Conservation (phyloP, 2,888 invertebrate genomes). For the Deroplatys truncata region DNA sequence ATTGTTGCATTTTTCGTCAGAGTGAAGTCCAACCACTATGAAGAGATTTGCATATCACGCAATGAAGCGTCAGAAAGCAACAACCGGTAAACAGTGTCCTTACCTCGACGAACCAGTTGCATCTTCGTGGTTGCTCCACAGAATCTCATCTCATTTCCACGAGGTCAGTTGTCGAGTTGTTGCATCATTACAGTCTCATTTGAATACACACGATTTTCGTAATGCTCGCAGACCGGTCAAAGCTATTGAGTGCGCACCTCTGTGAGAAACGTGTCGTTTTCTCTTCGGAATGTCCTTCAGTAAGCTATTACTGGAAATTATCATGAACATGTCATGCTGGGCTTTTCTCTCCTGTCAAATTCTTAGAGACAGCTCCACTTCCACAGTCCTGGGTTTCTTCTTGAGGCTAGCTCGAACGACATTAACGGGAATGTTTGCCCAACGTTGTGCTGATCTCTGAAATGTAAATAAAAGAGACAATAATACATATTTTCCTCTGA, state of each 20-base stretch:
- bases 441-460: background rate
- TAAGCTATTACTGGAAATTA: background rate
- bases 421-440: background rate
- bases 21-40: no score
- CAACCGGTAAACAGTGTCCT: no score
- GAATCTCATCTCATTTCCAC: background rate
- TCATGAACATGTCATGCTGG: background rate
- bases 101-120: background rate
- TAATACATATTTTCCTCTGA: no score
- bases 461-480: no score
- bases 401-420: background rate
- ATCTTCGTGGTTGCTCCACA: background rate
- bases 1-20: no score
- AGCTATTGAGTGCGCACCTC: background rate
- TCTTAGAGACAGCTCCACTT: background rate
- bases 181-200: background rate
- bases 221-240: background rate
- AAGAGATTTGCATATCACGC: no score
- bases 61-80: no score
- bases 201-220: background rate
- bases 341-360: background rate
- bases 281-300: background rate
- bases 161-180: background rate
- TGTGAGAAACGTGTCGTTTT: background rate
- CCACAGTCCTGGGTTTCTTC: background rate